Evolutionary conservation across 1,140 invertebrate species (phyloP).

Genomic region (Tetranychus urticae): DNA sequence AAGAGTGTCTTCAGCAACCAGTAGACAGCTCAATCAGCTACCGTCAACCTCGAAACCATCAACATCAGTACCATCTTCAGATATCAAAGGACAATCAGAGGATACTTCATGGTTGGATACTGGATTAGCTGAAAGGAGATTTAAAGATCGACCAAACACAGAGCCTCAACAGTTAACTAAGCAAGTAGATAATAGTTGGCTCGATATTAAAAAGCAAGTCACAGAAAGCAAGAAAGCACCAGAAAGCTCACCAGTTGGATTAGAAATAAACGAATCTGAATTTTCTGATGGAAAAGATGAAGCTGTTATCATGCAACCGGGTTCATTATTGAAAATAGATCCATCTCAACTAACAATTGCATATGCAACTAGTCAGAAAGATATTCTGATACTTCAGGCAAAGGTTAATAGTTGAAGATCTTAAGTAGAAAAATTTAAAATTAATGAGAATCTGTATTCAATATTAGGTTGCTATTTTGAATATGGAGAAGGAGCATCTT

Average conservation of each 20-base stretch:
- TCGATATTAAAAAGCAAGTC: too few species aligned
- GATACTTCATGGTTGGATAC: not conserved
- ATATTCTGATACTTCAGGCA: not conserved
- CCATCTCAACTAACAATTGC: not conserved
- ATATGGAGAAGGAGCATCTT: constrained; percentile 7
- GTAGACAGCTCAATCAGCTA: not conserved
- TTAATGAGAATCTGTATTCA: not conserved
- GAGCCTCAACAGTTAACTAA: not conserved
- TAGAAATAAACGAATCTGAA: not conserved
- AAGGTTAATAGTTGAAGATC: not conserved
- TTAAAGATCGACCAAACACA: not conserved
- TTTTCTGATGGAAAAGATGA: not conserved
- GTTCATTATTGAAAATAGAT: not conserved
- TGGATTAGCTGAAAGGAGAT: not conserved
- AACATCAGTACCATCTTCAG: not conserved
- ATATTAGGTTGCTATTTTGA: not conserved
- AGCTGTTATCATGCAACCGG: not conserved
- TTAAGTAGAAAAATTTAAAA: not conserved
- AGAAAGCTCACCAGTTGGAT: not conserved
- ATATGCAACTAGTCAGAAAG: not conserved
- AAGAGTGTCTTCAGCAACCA: not conserved
- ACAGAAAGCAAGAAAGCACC: not conserved
- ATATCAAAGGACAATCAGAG: not conserved
- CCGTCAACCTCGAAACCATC: not conserved
- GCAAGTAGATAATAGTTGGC: not conserved